Evolutionary conservation across 2,113 vertebrate species (phyloP).

Genomic region (Malaclemys terrapin): DNA sequence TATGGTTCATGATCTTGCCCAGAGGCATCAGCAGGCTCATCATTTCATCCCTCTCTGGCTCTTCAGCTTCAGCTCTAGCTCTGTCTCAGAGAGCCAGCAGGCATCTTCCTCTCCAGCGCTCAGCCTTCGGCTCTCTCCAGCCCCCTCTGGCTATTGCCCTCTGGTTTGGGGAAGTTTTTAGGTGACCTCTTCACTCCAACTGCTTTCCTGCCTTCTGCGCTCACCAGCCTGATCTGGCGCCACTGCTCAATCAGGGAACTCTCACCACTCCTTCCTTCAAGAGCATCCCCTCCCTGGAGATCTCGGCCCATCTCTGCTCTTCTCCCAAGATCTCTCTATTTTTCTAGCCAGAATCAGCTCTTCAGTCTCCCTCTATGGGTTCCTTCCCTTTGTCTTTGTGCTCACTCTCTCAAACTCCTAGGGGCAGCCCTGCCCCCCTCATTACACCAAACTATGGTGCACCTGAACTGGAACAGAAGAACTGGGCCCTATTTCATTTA

Average conservation of each 20-base stretch:
- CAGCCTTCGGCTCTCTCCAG: background rate
- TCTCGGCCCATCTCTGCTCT: background rate
- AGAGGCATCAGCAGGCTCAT: too few relatives aligned
- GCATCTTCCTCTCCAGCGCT: background rate
- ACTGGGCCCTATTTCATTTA: background rate
- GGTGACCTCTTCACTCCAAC: background rate
- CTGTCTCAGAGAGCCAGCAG: too few relatives aligned
- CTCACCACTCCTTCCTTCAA: background rate
- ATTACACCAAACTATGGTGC: background rate
- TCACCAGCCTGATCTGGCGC: background rate
- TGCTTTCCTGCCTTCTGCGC: background rate
- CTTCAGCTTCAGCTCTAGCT: too few relatives aligned
- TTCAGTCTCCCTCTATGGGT: too few relatives aligned
- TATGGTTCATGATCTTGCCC: too few relatives aligned
- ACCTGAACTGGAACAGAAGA: background rate
- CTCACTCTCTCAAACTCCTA: background rate
- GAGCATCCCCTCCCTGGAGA: background rate
- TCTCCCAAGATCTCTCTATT: background rate
- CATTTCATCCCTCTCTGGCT: too few relatives aligned
- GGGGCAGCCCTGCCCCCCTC: background rate
- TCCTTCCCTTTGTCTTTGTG: background rate
- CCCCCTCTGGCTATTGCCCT: background rate
- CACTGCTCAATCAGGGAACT: background rate
- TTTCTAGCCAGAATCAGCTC: background rate
- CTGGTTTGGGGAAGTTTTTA: background rate